These are phyloP conservation scores for Benitochromis conjunctus DNA, from an alignment of 2,113 vertebrate genomes.

Conservation along the genomic window DNA sequence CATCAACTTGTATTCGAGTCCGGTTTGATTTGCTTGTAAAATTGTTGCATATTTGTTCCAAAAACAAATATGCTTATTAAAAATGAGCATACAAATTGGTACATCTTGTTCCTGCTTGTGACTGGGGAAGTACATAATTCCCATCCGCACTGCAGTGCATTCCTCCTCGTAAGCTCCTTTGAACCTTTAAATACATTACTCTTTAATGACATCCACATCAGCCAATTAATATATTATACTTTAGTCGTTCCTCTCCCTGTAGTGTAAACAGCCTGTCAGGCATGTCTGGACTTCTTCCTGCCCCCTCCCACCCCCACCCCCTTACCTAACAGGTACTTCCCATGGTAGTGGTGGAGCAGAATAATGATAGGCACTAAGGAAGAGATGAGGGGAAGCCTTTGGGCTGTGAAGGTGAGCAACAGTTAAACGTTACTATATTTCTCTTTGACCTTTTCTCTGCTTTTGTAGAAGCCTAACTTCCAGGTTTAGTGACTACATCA, in stretches of 20 bases:
- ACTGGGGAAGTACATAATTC: background rate
- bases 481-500: background rate
- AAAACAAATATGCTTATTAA: background rate
- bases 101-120: background rate
- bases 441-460: background rate
- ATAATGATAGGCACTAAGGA: constrained; percentile 22
- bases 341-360: background rate
- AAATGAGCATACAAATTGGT: background rate
- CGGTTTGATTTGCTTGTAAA: background rate
- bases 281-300: constrained; percentile 35
- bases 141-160: background rate
- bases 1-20: background rate
- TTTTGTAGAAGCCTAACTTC: background rate
- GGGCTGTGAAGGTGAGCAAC: constrained; percentile 12
- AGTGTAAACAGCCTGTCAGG: constrained; percentile 18
- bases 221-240: background rate
- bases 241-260: background rate
- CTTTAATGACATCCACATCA: background rate
- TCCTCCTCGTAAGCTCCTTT: background rate
- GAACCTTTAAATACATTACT: background rate
- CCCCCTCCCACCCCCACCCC: background rate
- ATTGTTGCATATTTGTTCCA: background rate
- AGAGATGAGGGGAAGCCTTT: constrained; percentile 3
- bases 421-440: background rate
- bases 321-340: constrained; percentile 23